These are phyloP conservation scores for Coelogynopora nodosa DNA, from an alignment of 2,888 invertebrate genomes.

Conservation along the genomic window DNA sequence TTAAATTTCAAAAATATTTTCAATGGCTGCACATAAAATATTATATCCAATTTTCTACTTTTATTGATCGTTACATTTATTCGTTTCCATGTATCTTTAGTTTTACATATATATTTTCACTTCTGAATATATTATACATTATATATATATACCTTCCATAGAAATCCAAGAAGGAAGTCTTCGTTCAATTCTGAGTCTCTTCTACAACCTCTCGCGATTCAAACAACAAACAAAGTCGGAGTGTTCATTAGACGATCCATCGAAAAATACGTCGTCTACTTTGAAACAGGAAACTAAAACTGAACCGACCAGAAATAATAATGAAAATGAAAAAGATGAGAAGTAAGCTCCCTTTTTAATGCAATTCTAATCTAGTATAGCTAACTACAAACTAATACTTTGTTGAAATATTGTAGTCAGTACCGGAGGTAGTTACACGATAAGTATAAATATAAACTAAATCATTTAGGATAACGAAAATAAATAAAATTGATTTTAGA, in stretches of 20 bases:
- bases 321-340: not conserved
- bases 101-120: not conserved
- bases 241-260: constrained; percentile 50
- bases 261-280: not conserved
- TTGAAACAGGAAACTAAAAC: not conserved
- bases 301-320: not conserved
- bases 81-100: not conserved
- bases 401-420: too few relatives aligned
- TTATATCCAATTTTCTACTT: too few relatives aligned
- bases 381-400: too few relatives aligned
- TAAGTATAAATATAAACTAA: too few relatives aligned
- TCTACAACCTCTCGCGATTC: constrained; percentile 87
- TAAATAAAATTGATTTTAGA: too few relatives aligned
- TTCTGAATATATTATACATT: too few relatives aligned
- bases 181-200: constrained; percentile 85
- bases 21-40: too few relatives aligned
- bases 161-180: constrained; percentile 90
- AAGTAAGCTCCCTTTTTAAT: not conserved
- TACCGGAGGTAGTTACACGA: too few relatives aligned
- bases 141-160: too few relatives aligned
- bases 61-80: too few relatives aligned
- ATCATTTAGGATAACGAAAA: too few relatives aligned
- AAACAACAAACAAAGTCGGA: constrained; percentile 74
- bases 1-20: not conserved
- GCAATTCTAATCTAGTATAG: too few relatives aligned